Conservation (phyloP, 2,888 invertebrate species). For the Aromia moschata region DNA sequence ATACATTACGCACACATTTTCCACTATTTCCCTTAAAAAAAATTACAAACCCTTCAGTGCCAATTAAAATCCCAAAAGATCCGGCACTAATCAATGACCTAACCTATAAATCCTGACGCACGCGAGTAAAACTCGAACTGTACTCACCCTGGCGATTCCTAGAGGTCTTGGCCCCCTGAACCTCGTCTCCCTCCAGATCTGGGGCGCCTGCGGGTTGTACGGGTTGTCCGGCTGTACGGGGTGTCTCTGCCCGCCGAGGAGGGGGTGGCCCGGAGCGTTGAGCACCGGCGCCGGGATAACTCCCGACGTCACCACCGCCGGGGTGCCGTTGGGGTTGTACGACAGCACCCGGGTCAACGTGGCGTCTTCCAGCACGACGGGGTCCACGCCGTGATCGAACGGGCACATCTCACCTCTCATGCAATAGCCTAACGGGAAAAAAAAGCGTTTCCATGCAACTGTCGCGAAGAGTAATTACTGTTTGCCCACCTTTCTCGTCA, state of each 20-base stretch:
- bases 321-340: constrained; percentile 64
- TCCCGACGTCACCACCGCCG: constrained; percentile 43
- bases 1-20: too few species aligned
- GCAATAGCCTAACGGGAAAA: constrained; percentile 65
- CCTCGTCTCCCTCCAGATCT: constrained; percentile 57
- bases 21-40: too few species aligned
- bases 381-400: constrained; percentile 96
- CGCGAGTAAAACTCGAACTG: too few species aligned
- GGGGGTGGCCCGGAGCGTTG: constrained; percentile 58
- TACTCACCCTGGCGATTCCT: constrained; percentile 52
- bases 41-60: too few species aligned
- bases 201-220: constrained; percentile 62
- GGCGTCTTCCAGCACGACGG: constrained; percentile 92
- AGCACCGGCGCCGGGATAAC: constrained; percentile 44
- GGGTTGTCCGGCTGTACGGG: constrained; percentile 47
- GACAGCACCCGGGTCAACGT: constrained; percentile 68
- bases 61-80: too few species aligned
- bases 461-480: too few species aligned
- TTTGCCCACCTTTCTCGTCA: constrained; percentile 71
- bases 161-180: constrained; percentile 57
- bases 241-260: constrained; percentile 52
- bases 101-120: too few species aligned
- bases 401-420: constrained; percentile 97
- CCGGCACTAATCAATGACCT: too few species aligned
- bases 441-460: too few species aligned